Percentiles rank a stretch among this genome's conserved stretches.
Conservation (phyloP, 2,113 vertebrate species). For the Jaculus jaculus region DNA sequence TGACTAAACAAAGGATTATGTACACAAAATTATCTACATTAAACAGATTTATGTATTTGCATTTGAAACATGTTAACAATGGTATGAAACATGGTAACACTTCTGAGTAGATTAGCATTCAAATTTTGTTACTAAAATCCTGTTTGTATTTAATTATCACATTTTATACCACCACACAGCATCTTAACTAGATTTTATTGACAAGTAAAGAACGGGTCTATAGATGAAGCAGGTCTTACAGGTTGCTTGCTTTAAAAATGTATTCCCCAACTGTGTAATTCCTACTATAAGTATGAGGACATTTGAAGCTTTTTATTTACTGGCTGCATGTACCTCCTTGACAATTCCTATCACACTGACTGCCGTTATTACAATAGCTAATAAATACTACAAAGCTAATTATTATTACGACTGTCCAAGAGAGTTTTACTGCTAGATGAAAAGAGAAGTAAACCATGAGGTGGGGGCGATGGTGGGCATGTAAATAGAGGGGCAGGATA, state of each 20-base stretch:
- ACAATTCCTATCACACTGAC: conserved; percentile 6
- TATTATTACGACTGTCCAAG: conserved; percentile 51
- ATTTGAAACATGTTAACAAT: conserved; percentile 56
- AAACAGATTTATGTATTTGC: neutral
- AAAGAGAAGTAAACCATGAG: neutral
- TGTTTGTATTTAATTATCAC: conserved; percentile 39
- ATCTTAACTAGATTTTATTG: conserved; percentile 54
- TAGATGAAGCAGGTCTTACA: conserved; percentile 14
- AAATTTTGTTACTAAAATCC: conserved; percentile 6
- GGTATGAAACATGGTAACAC: conserved; percentile 27
- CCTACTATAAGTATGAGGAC: conserved; percentile 45
- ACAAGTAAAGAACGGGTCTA: conserved; percentile 35
- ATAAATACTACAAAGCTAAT: neutral
- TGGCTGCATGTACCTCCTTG: conserved; percentile 21
- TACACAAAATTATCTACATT: conserved; percentile 7
- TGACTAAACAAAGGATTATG: conserved; percentile 30
- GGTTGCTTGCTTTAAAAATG: neutral
- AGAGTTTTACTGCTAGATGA: conserved; percentile 31
- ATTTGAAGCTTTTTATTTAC: conserved; percentile 40
- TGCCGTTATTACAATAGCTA: conserved; percentile 6
- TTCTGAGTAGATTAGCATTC: conserved; percentile 44
- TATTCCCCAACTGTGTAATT: neutral
- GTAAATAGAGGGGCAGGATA: too few relatives aligned
- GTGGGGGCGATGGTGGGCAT: too few relatives aligned
- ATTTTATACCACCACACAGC: conserved; percentile 43